Evolutionary conservation across 2,797 vertebrate genomes (phyloP), one percentile per base, ranked within the genome.

Genomic region (Aselliscus stoliczkanus): DNA sequence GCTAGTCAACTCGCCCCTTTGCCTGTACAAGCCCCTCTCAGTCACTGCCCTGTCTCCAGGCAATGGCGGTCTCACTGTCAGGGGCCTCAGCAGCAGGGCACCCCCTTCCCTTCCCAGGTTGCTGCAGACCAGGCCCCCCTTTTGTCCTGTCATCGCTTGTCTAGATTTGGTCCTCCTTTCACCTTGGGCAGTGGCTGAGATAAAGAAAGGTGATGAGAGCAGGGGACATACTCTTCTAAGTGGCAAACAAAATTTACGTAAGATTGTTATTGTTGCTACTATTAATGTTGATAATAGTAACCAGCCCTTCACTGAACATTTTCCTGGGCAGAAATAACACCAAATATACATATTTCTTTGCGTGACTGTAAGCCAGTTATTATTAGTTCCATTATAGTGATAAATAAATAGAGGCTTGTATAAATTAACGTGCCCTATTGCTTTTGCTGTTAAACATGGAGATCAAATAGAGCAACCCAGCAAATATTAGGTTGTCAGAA

Each of bases 71-170:
- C 42, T 50, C 47, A 50, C 47, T 4, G 14, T 15, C 14, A 13
- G 2, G 4, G 13, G 4, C 47, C 47, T 50, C 14, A 50, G 47
- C 47, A 50, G 47, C 47, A 50, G 47, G 47, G 4, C 14, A 4
- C 47, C 1, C 10, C 0, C 0, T 1, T 0, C 1, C 29, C 10
- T n/a, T 8, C 29, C 56, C 23, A 1, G 29, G 18, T 27, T 50
- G 12, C 21, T 54, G 11, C 42, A 21, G 34, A 58, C 3, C 7
- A 14, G 0, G 0, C 64, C 29, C n/a, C 17, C 10, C 18, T 12
- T n/a, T 9, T 29, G 27, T 27, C 13, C 39, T 69, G 17, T 23
- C 10, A 10, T 65, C 39, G 1, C 65, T n/a, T 67, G 10, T 42
- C 14, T 23, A 20, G 39, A 20, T 70, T 23, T 69, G 67, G 5